A percentile compares a stretch with the other conserved stretches of the same genome.
phyloP scores from a whole-genome alignment of 2,797 vertebrate species.

The Halcyon badia region DNA sequence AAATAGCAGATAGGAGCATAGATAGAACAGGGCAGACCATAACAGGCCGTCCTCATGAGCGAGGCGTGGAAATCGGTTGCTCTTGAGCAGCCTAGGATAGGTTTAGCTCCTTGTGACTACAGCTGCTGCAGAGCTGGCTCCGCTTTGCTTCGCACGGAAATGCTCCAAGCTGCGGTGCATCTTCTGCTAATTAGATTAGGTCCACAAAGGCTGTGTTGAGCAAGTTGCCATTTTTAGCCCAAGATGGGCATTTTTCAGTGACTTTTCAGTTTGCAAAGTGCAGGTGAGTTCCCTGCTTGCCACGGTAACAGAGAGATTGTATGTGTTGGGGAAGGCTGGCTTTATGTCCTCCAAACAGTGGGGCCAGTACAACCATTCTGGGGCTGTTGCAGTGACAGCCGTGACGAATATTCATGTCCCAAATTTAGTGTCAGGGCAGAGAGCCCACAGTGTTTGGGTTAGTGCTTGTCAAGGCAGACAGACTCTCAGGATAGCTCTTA shows the following conservation, averaged over 20 bases:
- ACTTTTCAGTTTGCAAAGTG: fast-evolving
- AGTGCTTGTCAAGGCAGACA: background rate
- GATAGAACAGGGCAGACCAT: background rate
- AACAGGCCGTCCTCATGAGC: background rate
- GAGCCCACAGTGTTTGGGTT: background rate
- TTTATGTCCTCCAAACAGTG: background rate
- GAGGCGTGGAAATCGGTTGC: fast-evolving
- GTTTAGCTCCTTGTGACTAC: background rate
- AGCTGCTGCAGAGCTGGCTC: slow-evolving; percentile 34
- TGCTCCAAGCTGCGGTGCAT: fast-evolving
- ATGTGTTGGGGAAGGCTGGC: fast-evolving
- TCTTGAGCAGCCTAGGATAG: background rate
- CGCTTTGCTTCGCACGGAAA: background rate
- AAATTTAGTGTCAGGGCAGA: background rate
- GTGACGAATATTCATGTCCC: background rate
- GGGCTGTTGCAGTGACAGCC: background rate
- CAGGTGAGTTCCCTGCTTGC: background rate
- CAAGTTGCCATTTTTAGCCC: fast-evolving
- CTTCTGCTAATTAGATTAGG: slow-evolving; percentile 17
- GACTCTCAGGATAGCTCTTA: background rate
- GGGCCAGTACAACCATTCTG: background rate
- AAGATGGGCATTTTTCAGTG: background rate
- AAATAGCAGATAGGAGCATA: background rate
- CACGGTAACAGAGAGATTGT: background rate
- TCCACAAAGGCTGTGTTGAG: background rate